Conservation (phyloP, 2,888 invertebrate genomes). For the Tenthredo distinguenda region DNA sequence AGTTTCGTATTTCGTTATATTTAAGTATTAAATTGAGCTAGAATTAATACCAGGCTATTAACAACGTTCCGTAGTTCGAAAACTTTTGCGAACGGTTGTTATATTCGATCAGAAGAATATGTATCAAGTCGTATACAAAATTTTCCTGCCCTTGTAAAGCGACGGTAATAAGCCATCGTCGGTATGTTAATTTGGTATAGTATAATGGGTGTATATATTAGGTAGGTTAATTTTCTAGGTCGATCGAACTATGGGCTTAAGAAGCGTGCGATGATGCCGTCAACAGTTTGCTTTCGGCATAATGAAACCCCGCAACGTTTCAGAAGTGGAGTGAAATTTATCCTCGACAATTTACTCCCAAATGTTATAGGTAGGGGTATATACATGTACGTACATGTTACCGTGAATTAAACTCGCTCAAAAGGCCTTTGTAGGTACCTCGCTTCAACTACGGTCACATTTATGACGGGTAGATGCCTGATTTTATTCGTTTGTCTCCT, state of each 20-base stretch:
- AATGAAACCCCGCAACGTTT: constrained; percentile 5
- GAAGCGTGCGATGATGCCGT: background rate
- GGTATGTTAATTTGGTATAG: too few relatives aligned
- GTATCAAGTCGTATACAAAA: too few relatives aligned
- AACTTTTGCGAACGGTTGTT: too few relatives aligned
- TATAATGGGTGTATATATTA: too few relatives aligned
- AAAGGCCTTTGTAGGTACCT: background rate
- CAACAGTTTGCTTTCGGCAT: background rate
- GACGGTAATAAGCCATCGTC: too few relatives aligned
- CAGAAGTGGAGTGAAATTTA: background rate
- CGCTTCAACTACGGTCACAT: background rate
- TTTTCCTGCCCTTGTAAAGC: too few relatives aligned
- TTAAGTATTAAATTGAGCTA: background rate
- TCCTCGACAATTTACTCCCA: background rate
- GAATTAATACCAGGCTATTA: background rate
- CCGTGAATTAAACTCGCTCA: background rate
- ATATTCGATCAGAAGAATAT: too few relatives aligned
- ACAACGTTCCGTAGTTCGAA: background rate
- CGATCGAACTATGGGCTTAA: too few relatives aligned
- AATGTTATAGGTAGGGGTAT: background rate
- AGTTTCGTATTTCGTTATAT: background rate
- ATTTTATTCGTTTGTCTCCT: constrained; percentile 15
- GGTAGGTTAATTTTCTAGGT: too few relatives aligned
- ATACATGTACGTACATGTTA: background rate
- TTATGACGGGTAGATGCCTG: constrained; percentile 2